phyloP scores from a whole-genome alignment of 2,888 invertebrate species.

The Chouioia cunea region DNA sequence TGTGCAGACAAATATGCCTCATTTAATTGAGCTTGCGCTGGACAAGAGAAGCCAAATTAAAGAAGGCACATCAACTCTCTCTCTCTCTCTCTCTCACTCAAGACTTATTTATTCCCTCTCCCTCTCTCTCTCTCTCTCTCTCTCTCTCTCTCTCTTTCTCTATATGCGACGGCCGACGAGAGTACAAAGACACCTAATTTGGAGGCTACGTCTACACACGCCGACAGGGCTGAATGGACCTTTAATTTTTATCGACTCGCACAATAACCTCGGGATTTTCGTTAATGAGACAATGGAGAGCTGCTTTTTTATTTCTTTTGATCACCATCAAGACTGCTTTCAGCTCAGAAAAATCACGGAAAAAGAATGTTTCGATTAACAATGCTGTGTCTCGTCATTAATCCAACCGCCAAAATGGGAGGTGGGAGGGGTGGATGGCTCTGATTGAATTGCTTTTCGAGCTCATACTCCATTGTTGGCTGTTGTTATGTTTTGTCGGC shows the following conservation, averaged over 20 bases:
- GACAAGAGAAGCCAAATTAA: constrained; percentile 41
- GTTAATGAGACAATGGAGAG: constrained; percentile 34
- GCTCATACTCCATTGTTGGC: too few relatives aligned
- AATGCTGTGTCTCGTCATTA: constrained; percentile 57
- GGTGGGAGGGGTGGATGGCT: too few relatives aligned
- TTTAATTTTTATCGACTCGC: constrained; percentile 38
- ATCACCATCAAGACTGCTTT: constrained; percentile 23
- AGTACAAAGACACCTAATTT: constrained; percentile 41
- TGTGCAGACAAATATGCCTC: constrained; percentile 67
- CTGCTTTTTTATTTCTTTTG: too few relatives aligned
- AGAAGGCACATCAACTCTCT: constrained; percentile 5
- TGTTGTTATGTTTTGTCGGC: not conserved
- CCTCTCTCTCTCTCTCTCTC: not conserved
- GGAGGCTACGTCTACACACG: constrained; percentile 10
- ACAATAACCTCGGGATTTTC: constrained; percentile 30
- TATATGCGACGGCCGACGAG: not conserved
- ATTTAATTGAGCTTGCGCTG: constrained; percentile 61
- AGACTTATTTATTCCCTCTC: not conserved
- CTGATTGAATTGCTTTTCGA: too few relatives aligned
- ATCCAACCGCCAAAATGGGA: constrained; percentile 47
- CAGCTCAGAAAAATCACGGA: not conserved
- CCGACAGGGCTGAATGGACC: constrained; percentile 28
- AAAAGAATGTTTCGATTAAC: constrained; percentile 32
- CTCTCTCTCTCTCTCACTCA: constrained; percentile 1
- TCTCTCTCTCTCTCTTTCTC: constrained; percentile 19